Conservation (phyloP, 2,888 invertebrate species). For the Resseliella maxima region DNA sequence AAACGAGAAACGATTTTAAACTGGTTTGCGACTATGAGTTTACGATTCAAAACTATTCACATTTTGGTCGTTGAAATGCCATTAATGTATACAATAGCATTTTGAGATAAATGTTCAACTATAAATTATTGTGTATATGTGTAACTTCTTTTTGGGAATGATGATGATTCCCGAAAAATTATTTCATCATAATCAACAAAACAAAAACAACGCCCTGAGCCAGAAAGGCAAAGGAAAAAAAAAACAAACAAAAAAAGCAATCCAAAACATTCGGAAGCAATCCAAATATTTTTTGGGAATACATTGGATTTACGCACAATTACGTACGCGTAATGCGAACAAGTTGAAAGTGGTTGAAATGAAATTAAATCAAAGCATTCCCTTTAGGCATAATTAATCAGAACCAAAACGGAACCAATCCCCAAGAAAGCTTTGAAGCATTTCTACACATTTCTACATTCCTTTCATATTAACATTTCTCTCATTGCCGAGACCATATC, state of each 20-base stretch:
- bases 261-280: not conserved
- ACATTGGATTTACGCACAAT: not conserved
- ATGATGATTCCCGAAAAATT: too few species aligned
- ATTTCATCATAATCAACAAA: too few species aligned
- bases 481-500: not conserved
- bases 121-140: slow-evolving; percentile 13
- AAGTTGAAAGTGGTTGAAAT: slow-evolving; percentile 44
- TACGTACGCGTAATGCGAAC: slow-evolving; percentile 14
- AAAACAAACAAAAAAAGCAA: not conserved
- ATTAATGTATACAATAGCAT: slow-evolving; percentile 10
- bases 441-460: slow-evolving; percentile 51
- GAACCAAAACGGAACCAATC: slow-evolving; percentile 55
- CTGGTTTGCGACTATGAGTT: not conserved
- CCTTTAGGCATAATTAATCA: slow-evolving; percentile 54
- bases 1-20: not conserved
- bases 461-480: slow-evolving; percentile 37
- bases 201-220: too few species aligned
- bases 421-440: slow-evolving; percentile 54
- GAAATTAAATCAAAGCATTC: slow-evolving; percentile 55
- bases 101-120: not conserved
- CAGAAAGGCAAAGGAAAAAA: not conserved
- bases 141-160: not conserved
- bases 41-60: not conserved
- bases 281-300: not conserved
- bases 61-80: not conserved